phyloP scores from a whole-genome alignment of 1,140 invertebrate genomes.

The Lordiphosa mommai region DNA sequence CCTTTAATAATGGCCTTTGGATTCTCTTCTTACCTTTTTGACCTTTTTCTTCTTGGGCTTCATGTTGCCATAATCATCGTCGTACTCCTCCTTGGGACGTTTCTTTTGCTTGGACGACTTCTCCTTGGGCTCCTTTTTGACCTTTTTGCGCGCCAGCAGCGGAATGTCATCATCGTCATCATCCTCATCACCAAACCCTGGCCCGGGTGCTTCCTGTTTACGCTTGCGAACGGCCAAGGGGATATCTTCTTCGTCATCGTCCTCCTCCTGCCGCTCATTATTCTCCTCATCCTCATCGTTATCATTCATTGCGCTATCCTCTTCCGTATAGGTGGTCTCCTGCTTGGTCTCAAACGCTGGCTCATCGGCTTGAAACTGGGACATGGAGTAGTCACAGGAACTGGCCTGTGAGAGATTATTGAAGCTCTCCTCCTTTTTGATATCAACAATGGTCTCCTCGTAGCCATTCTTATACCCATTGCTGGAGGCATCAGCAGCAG shows the following conservation, averaged over 20 bases:
- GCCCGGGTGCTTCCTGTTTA: slow-evolving; percentile 39
- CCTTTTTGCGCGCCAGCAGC: slow-evolving; percentile 82
- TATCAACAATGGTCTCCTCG: slow-evolving; percentile 54
- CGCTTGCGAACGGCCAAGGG: slow-evolving; percentile 84
- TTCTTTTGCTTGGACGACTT: slow-evolving; percentile 82
- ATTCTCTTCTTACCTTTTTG: slow-evolving; percentile 64
- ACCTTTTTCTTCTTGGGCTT: slow-evolving; percentile 82
- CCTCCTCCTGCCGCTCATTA: slow-evolving; percentile 86
- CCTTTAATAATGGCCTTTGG: background rate
- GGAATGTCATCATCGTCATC: slow-evolving; percentile 85
- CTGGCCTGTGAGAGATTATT: slow-evolving; percentile 82
- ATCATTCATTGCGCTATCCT: slow-evolving; percentile 55
- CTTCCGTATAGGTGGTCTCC: slow-evolving; percentile 52
- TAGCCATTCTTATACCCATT: slow-evolving; percentile 78
- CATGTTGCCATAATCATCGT: slow-evolving; percentile 82
- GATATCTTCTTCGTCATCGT: slow-evolving; percentile 85
- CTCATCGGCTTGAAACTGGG: slow-evolving; percentile 83
- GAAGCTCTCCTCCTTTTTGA: slow-evolving; percentile 63
- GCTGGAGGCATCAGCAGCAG: slow-evolving; percentile 1
- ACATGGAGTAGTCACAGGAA: slow-evolving; percentile 85
- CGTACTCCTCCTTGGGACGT: slow-evolving; percentile 83
- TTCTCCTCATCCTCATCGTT: slow-evolving; percentile 82
- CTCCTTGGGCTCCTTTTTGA: slow-evolving; percentile 82
- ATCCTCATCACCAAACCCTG: slow-evolving; percentile 23
- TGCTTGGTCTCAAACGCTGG: slow-evolving; percentile 69